Evolutionary conservation across 2,888 invertebrate species (phyloP).

Genomic region (Willowsia nigromaculata): DNA sequence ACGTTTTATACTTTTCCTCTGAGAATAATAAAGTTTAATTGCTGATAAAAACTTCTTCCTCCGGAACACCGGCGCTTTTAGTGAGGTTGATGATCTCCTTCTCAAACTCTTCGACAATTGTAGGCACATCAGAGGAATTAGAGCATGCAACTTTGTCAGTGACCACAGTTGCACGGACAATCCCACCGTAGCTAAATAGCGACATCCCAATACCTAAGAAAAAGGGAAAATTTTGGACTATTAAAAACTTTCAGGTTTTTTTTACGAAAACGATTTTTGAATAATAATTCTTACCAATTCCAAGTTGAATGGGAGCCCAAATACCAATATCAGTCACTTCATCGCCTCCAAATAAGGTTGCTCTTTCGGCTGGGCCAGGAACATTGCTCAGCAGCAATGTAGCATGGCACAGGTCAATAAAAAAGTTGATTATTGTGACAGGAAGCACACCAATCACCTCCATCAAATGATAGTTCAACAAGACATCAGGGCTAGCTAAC

Average conservation of each 20-base stretch:
- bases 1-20: not conserved
- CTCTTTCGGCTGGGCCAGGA: conserved; percentile 76
- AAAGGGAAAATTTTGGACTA: conserved; percentile 15
- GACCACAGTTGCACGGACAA: conserved; percentile 76
- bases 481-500: conserved; percentile 69
- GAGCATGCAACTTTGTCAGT: conserved; percentile 74
- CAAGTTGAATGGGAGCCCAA: conserved; percentile 77
- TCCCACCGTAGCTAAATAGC: conserved; percentile 76
- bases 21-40: not conserved
- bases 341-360: conserved; percentile 75
- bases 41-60: conserved; percentile 58
- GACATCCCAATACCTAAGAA: conserved; percentile 78
- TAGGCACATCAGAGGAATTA: conserved; percentile 68
- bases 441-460: conserved; percentile 75
- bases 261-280: not conserved
- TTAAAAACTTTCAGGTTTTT: not conserved
- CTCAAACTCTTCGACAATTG: conserved; percentile 76
- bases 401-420: conserved; percentile 74
- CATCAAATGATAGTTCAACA: conserved; percentile 75
- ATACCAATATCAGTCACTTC: conserved; percentile 75
- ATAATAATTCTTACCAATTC: conserved; percentile 74
- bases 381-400: conserved; percentile 77
- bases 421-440: conserved; percentile 66
- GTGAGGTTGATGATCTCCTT: conserved; percentile 74
- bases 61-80: conserved; percentile 65